These are phyloP conservation scores for Vireo griseus DNA, from an alignment of 2,797 vertebrate genomes.

Conservation along the genomic window DNA sequence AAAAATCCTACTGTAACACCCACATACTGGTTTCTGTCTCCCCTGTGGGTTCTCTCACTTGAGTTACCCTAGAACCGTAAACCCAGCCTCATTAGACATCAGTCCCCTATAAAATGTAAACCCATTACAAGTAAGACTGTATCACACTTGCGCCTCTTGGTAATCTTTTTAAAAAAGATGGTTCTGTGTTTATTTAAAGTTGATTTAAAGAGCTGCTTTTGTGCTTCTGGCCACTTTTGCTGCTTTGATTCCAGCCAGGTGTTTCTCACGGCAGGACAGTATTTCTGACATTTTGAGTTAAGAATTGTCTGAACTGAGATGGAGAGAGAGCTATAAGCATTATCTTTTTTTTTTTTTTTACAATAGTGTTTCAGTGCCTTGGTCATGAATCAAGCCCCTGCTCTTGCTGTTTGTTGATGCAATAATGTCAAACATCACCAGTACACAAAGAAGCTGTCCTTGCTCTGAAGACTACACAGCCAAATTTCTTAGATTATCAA, in stretches of 20 bases:
- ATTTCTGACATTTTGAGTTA: background rate
- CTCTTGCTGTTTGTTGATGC: background rate
- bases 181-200: background rate
- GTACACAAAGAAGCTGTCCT: background rate
- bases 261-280: background rate
- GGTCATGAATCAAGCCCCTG: background rate
- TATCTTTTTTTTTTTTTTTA: background rate
- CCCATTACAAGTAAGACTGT: background rate
- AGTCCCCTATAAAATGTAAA: background rate
- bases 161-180: background rate
- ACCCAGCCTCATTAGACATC: fast-evolving
- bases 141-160: background rate
- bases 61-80: background rate
- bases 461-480: background rate
- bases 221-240: background rate
- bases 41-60: background rate
- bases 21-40: background rate
- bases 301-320: background rate
- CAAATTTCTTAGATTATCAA: background rate
- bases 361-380: background rate
- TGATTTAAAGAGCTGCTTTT: background rate
- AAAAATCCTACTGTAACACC: background rate
- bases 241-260: background rate
- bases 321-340: background rate
- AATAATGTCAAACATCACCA: background rate